Conservation (phyloP, 2,113 vertebrate species). For the Corapipo altera region DNA sequence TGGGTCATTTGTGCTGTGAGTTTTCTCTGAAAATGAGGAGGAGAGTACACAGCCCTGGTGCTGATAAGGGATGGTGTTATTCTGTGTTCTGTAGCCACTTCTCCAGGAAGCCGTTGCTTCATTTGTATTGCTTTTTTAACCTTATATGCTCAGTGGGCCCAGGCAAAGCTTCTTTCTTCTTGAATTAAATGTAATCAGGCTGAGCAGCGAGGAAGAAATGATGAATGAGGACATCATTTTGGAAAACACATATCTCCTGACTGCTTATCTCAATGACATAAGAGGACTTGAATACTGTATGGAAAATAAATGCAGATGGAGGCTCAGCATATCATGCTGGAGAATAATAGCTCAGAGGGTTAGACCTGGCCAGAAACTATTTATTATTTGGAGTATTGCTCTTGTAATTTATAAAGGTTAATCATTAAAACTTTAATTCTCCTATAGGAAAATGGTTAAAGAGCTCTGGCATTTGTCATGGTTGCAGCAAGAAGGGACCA, state of each 20-base stretch:
- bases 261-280: conserved; percentile 69
- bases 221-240: conserved; percentile 65
- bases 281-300: conserved; percentile 60
- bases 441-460: conserved; percentile 12
- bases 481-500: not conserved
- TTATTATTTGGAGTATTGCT: conserved; percentile 45
- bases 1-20: conserved; percentile 29
- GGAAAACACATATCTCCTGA: conserved; percentile 67
- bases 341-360: conserved; percentile 49
- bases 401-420: conserved; percentile 48
- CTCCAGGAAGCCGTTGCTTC: conserved; percentile 15
- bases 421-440: conserved; percentile 36
- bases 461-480: conserved; percentile 11
- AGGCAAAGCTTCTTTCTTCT: conserved; percentile 53
- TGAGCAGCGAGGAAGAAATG: conserved; percentile 67
- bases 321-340: conserved; percentile 24
- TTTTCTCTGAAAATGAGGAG: conserved; percentile 47
- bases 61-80: conserved; percentile 44
- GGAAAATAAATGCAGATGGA: conserved; percentile 47
- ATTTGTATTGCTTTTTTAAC: conserved; percentile 70
- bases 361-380: conserved; percentile 10
- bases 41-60: not conserved
- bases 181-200: conserved; percentile 69
- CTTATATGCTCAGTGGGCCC: conserved; percentile 55
- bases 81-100: conserved; percentile 28